Base-by-base conservation (phyloP, 1,140 invertebrate genomes). In the Trissolcus basalis region DNA sequence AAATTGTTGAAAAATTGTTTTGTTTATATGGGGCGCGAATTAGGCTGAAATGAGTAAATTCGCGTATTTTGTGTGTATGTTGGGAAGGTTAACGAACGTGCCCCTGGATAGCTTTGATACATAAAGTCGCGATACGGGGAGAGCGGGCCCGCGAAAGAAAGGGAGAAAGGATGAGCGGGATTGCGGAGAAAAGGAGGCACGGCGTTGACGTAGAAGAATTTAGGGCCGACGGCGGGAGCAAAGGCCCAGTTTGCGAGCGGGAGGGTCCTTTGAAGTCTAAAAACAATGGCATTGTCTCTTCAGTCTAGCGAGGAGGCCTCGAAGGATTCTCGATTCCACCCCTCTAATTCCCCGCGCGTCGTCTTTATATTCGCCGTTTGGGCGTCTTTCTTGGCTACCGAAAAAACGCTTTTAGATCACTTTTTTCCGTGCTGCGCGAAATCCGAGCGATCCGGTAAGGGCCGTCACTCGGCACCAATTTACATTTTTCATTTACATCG, bases 221-320 rank as follows among this genome's bases (percentile, higher is more conserved):
- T 89, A 89, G 87, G 87, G 85, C 82, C 83, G 87, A 88, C 87
- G 86, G 86, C 86, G 72, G 84, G 80, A 84, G 82, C 85, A 86
- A 87, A 87, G 83, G 84, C 80, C 83, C 82, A 83, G 81, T 84
- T 87, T 82, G 82, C 79, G 79, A 83, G 85, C 85, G 86, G 83
- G 76, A 80, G 79, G 77, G 81, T 78, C 82, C 87, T 89, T 89
- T 89, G 87, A 89, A 87, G 87, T 88, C 85, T 80, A 88, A 88
- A 89, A 88, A 89, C 87, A 89, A 89, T 89, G 86, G 81, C 87
- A 89, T 89, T 89, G 87, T 89, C 86, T 88, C 85, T 86, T 87
- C 86, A 87, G 86, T 86, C 86, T 86, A 88, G 86, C 85, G 84
- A 81, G 82, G 83, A 80, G 69, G 78, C 61, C 61, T 78, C 76